Conservation (phyloP, 2,113 vertebrate species). For the Polypterus senegalus region DNA sequence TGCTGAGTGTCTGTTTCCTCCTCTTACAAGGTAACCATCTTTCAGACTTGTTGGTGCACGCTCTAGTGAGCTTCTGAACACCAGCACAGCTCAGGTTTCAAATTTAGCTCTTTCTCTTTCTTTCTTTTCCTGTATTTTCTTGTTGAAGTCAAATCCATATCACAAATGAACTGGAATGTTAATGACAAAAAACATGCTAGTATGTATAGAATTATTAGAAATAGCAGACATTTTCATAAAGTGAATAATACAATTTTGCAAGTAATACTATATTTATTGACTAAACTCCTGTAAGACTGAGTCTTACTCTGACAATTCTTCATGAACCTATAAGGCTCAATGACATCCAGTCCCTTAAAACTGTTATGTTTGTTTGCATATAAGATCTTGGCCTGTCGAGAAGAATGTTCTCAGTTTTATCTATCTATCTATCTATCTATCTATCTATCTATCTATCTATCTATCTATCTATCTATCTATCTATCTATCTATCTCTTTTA, state of each 20-base stretch:
- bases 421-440: too few species aligned
- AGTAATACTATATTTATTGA: too few species aligned
- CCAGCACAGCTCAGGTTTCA: constrained; percentile 26
- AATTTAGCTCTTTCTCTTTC: constrained; percentile 13
- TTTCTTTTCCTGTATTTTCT: neutral
- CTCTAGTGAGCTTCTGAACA: constrained; percentile 9
- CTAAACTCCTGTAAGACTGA: too few species aligned
- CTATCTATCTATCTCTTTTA: too few species aligned
- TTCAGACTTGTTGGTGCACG: constrained; percentile 24
- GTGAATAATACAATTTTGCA: neutral
- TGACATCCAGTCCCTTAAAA: too few species aligned
- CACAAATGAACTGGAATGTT: neutral
- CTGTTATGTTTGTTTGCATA: too few species aligned
- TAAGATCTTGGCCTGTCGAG: too few species aligned
- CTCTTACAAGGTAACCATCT: constrained; percentile 11
- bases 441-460: too few species aligned
- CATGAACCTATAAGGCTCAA: too few species aligned
- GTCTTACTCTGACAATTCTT: too few species aligned
- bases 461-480: too few species aligned
- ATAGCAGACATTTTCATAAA: neutral
- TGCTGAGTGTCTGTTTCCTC: constrained; percentile 20
- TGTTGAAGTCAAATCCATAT: neutral
- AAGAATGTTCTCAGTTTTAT: too few species aligned
- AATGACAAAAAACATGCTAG: neutral
- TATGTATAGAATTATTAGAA: neutral